Evolutionary conservation across 1,140 invertebrate species (phyloP), one percentile per base, ranked within the genome.

Genomic region (Trachymyrmex septentrionalis): DNA sequence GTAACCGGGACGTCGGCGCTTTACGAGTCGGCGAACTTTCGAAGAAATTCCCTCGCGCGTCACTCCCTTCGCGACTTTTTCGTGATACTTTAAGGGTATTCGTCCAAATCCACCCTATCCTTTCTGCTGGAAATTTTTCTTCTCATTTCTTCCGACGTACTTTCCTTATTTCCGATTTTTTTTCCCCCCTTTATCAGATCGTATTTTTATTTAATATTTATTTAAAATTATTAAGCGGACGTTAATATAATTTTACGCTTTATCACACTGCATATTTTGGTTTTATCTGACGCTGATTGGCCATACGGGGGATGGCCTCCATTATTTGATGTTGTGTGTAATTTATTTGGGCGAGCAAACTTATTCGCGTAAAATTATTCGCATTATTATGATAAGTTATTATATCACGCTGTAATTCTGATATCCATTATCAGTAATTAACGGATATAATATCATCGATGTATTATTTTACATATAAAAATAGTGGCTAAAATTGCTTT

Each of bases 1-100:
- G 76, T 88, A 82, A 78, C 88, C 57, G 86, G 57, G 63, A 90
- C 64, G 63, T 67, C 57, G n/a, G n/a, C n/a, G 86, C 24, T 90
- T 90, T 87, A 86, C 86, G 88, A 85, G 59, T 21, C 44, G 61
- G 44, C 38, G 86, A 59, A 75, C 67, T 67, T 72, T 86, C 57
- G 67, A 69, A 80, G 67, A 88, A 88, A 78, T 63, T 76, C 59
- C 59, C 50, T 53, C 71, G 27, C 85, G 81, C 59, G 38, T 21
- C 66, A 48, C 30, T 48, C 66, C 12, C 38, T 27, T 61, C 53
- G 0, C 82, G 27, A 67, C 55, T 88, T 81, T 88, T 75, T 85
- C 73, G 6, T 5, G 34, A 69, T 73, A 59, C 77, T 88, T 81
- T 34, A 76, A 76, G 76, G 44, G 21, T 50, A 78, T 59, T 67